Evolutionary conservation across 2,888 invertebrate species (phyloP).

Genomic region (Cephus rjabovi): DNA sequence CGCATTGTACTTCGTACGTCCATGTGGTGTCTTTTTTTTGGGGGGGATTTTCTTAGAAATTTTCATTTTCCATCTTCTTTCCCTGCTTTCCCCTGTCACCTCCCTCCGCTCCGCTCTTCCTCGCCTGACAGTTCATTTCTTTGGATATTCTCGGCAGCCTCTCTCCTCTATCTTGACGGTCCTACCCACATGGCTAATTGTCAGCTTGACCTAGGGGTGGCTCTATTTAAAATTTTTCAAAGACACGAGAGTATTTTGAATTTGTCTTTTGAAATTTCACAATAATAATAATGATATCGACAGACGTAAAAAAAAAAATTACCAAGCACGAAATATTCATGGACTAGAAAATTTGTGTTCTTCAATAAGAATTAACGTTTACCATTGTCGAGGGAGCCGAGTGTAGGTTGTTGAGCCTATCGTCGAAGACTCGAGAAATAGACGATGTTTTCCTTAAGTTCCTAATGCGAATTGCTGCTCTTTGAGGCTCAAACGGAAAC

Average conservation of each 20-base stretch:
- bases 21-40: too few species aligned
- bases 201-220: slow-evolving; percentile 34
- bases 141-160: slow-evolving; percentile 47
- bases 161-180: background rate
- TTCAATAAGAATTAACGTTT: too few species aligned
- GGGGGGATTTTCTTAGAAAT: too few species aligned
- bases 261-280: slow-evolving; percentile 10
- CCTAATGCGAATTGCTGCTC: too few species aligned
- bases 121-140: slow-evolving; percentile 45
- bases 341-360: background rate
- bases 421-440: too few species aligned
- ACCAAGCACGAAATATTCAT: background rate
- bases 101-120: slow-evolving; percentile 26
- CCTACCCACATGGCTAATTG: slow-evolving; percentile 42
- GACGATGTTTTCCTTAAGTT: too few species aligned
- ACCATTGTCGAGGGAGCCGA: too few species aligned
- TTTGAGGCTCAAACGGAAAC: too few species aligned
- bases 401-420: too few species aligned
- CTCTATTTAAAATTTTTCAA: slow-evolving; percentile 33
- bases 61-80: background rate
- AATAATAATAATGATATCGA: background rate
- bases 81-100: slow-evolving; percentile 22
- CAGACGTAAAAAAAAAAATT: background rate
- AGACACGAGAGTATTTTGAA: too few species aligned
- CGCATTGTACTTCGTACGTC: too few species aligned